These are phyloP conservation scores for Dicrostonyx torquatus DNA, from an alignment of 2,797 vertebrate species.

Conservation along the genomic window DNA sequence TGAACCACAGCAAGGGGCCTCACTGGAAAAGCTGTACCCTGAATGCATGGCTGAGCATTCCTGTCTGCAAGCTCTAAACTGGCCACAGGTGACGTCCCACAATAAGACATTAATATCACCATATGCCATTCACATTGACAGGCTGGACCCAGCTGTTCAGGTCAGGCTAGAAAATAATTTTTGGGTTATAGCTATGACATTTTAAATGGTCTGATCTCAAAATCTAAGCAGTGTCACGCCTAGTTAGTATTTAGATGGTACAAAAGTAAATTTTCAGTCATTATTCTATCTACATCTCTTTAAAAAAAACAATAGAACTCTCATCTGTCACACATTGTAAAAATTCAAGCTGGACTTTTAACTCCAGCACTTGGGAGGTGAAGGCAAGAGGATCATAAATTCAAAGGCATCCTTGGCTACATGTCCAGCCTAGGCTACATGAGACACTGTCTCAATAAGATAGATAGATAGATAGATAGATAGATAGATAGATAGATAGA, in stretches of 20 bases:
- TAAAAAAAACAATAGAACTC: not conserved
- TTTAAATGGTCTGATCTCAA: not conserved
- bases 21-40: not conserved
- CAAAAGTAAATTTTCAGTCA: not conserved
- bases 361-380: not conserved
- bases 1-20: not conserved
- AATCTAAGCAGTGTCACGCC: not conserved
- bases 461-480: not conserved
- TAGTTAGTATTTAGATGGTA: not conserved
- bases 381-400: not conserved
- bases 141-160: not conserved
- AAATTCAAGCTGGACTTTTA: not conserved
- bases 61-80: not conserved
- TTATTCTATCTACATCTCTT: not conserved
- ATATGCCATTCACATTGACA: accelerated
- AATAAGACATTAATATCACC: not conserved
- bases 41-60: not conserved
- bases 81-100: not conserved
- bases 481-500: no score
- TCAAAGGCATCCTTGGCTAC: not conserved
- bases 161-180: not conserved
- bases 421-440: not conserved
- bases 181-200: not conserved
- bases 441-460: not conserved
- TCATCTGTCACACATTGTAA: not conserved